Conservation (phyloP, 1,140 invertebrate genomes). For the Chelonus insularis region DNA sequence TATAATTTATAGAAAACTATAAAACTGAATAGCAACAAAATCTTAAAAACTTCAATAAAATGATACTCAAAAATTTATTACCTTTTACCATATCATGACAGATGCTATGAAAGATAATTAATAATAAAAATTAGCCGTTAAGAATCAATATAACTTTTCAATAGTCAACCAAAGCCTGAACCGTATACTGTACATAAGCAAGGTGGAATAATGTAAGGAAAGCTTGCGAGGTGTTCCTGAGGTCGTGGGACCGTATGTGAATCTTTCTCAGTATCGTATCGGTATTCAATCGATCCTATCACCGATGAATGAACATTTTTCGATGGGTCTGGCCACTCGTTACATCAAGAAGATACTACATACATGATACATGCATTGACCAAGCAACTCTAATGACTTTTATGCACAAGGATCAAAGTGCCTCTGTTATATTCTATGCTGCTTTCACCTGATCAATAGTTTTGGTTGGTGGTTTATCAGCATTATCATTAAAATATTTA, state of each 20-base stretch:
- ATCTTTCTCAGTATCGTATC: conserved; percentile 8
- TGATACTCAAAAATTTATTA: too few species aligned
- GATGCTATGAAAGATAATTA: too few species aligned
- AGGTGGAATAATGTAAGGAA: too few species aligned
- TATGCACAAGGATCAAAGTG: conserved; percentile 11
- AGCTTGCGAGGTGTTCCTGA: conserved; percentile 10
- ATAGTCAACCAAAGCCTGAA: too few species aligned
- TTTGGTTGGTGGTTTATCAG: not conserved
- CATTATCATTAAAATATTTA: not conserved
- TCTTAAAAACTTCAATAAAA: too few species aligned
- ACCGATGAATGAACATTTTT: conserved; percentile 23
- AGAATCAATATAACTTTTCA: too few species aligned
- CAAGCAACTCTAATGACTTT: not conserved
- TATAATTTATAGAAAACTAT: too few species aligned
- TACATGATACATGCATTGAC: not conserved
- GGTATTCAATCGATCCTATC: conserved; percentile 21
- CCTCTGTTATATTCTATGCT: conserved; percentile 7
- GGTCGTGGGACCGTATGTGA: conserved; percentile 17
- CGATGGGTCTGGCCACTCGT: not conserved
- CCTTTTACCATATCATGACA: too few species aligned
- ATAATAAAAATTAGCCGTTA: too few species aligned
- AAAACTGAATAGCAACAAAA: too few species aligned
- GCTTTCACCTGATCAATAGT: conserved; percentile 17
- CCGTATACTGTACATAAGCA: too few species aligned
- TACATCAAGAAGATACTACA: not conserved